phyloP scores from a whole-genome alignment of 2,888 invertebrate species.

The Orthosia cruda region DNA sequence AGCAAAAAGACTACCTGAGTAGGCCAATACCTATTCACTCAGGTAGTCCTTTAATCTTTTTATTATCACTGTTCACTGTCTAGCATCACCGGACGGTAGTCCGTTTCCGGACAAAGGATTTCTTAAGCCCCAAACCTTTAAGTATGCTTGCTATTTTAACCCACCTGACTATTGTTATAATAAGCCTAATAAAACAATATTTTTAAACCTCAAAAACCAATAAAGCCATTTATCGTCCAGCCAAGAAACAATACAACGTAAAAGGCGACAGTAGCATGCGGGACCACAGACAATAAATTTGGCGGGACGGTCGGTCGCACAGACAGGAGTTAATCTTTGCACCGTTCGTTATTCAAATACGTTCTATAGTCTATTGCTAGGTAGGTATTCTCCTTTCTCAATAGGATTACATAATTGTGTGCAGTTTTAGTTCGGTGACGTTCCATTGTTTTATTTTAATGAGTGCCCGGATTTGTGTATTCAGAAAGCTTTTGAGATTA shows the following conservation, averaged over 20 bases:
- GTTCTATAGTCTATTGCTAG: constrained; percentile 46
- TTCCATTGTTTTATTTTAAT: constrained; percentile 43
- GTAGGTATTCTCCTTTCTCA: constrained; percentile 40
- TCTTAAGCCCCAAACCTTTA: no score
- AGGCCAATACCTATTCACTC: no score
- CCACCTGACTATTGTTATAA: neutral
- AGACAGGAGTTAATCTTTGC: constrained; percentile 65
- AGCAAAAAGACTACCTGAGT: neutral
- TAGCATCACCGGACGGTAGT: no score
- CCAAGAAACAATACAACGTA: constrained; percentile 65
- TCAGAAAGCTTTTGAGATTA: constrained; percentile 10
- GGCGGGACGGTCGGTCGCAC: constrained; percentile 58
- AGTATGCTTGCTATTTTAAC: neutral
- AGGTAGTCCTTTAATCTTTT: no score
- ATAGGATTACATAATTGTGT: constrained; percentile 48
- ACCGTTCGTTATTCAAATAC: constrained; percentile 70
- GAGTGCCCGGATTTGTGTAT: constrained; percentile 22
- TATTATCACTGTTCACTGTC: no score
- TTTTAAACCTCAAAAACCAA: constrained; percentile 34
- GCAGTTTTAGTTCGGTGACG: constrained; percentile 35
- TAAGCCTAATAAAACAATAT: constrained; percentile 14
- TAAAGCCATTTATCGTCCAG: constrained; percentile 57
- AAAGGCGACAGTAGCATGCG: constrained; percentile 66
- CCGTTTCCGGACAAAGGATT: no score
- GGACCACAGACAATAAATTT: constrained; percentile 70